A percentile compares a stretch with the other conserved stretches of the same genome.
Conservation (phyloP, 2,888 invertebrate genomes). For the Monopis laevigella region DNA sequence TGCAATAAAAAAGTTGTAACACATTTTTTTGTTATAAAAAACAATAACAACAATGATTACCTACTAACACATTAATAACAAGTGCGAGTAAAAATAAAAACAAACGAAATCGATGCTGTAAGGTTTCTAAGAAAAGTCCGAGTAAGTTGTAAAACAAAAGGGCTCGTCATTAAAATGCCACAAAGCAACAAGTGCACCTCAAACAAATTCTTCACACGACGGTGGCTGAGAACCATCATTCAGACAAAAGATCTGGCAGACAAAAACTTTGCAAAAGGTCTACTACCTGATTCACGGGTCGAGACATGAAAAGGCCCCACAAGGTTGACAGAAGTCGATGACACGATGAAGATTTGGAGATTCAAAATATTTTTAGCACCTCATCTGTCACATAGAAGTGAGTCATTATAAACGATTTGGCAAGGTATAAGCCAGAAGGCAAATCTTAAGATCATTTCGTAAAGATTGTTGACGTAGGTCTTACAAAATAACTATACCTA, state of each 20-base stretch:
- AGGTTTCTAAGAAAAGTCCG: too few species aligned
- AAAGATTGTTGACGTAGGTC: too few species aligned
- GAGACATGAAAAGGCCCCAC: constrained; percentile 26
- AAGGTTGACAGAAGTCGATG: constrained; percentile 34
- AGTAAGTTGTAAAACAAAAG: constrained; percentile 12
- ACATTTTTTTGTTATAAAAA: too few species aligned
- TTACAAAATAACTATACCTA: too few species aligned
- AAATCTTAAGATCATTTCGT: too few species aligned
- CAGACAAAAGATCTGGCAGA: constrained; percentile 23
- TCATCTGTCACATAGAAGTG: constrained; percentile 29
- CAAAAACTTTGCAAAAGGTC: constrained; percentile 19
- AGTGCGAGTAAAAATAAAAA: too few species aligned
- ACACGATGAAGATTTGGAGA: constrained; percentile 27
- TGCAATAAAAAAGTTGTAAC: too few species aligned
- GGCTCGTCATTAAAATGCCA: constrained; percentile 7
- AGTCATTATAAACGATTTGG: constrained; percentile 25
- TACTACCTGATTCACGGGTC: constrained; percentile 5
- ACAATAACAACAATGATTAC: too few species aligned
- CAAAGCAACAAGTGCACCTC: constrained; percentile 32
- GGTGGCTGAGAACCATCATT: constrained; percentile 12
- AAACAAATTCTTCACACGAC: not conserved
- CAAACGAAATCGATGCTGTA: too few species aligned
- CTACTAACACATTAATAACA: too few species aligned
- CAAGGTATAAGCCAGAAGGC: too few species aligned
- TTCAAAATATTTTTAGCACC: constrained; percentile 30